Evolutionary conservation across 2,888 invertebrate genomes (phyloP).

Genomic region (Gari tellinella): DNA sequence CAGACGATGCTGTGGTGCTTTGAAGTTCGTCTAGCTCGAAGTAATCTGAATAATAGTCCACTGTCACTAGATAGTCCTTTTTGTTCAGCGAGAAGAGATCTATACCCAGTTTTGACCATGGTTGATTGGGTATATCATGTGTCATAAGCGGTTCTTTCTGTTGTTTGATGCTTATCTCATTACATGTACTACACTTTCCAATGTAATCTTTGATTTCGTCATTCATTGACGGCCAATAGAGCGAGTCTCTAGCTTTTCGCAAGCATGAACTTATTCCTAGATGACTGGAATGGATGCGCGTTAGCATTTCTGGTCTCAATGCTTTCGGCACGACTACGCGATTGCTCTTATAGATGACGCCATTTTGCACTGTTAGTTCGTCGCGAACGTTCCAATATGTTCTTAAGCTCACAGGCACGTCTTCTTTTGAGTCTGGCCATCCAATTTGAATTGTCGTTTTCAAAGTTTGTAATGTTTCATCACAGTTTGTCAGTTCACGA

Average conservation of each 20-base stretch:
- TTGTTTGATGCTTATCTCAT: constrained; percentile 21
- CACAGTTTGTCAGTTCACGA: constrained; percentile 2
- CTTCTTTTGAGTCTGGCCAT: constrained; percentile 6
- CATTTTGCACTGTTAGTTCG: constrained; percentile 21
- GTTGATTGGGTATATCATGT: constrained; percentile 29
- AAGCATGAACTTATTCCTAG: neutral
- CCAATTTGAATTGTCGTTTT: constrained; percentile 1
- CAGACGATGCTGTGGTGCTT: constrained; percentile 20
- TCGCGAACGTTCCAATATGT: constrained; percentile 13
- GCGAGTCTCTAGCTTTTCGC: constrained; percentile 16
- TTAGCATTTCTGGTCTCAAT: constrained; percentile 9
- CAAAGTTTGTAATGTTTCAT: constrained; percentile 11
- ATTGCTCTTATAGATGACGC: constrained; percentile 6
- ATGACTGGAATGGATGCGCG: constrained; percentile 5
- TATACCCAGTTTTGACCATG: constrained; percentile 34
- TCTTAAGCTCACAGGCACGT: constrained; percentile 6
- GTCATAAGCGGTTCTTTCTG: constrained; percentile 36
- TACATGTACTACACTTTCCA: constrained; percentile 25
- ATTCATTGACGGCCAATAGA: constrained; percentile 49
- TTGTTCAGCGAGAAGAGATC: constrained; percentile 34
- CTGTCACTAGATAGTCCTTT: constrained; percentile 35
- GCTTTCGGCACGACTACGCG: constrained; percentile 1
- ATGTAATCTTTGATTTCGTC: constrained; percentile 30
- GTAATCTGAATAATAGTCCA: constrained; percentile 45
- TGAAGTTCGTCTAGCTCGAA: constrained; percentile 24